Percentiles rank a stretch among this genome's conserved stretches.
These are phyloP conservation scores for Panulirus ornatus DNA, from an alignment of 1,140 invertebrate species.

Conservation along the genomic window DNA sequence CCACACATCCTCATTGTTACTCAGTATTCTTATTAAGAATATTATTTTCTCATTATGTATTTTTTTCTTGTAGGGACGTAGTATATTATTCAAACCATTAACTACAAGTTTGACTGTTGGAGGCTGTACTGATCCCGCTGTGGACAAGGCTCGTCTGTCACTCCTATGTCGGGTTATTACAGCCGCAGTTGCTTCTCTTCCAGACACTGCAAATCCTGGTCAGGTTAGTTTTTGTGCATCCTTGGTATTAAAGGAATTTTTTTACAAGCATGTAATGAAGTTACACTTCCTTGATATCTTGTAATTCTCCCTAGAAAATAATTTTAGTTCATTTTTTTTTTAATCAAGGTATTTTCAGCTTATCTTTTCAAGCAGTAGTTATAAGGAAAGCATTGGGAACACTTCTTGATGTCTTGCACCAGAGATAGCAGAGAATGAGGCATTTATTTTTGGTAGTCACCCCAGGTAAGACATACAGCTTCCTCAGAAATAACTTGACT, in stretches of 20 bases:
- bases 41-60: background rate
- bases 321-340: background rate
- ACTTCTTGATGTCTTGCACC: background rate
- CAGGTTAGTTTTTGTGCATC: constrained; percentile 15
- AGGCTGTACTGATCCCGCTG: constrained; percentile 32
- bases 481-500: background rate
- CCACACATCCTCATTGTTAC: background rate
- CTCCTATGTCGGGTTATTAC: constrained; percentile 59
- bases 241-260: background rate
- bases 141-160: constrained; percentile 36
- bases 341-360: background rate
- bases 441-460: background rate
- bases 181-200: constrained; percentile 29
- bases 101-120: constrained; percentile 51
- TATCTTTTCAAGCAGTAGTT: background rate
- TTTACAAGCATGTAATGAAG: background rate
- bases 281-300: background rate
- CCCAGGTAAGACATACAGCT: too few relatives aligned
- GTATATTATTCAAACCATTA: constrained; percentile 54
- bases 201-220: constrained; percentile 25
- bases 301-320: background rate
- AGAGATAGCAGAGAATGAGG: background rate
- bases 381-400: background rate
- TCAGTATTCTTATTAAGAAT: background rate
- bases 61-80: constrained; percentile 53